These are phyloP conservation scores for Alca torda DNA, from an alignment of 2,797 vertebrate genomes.

Conservation along the genomic window DNA sequence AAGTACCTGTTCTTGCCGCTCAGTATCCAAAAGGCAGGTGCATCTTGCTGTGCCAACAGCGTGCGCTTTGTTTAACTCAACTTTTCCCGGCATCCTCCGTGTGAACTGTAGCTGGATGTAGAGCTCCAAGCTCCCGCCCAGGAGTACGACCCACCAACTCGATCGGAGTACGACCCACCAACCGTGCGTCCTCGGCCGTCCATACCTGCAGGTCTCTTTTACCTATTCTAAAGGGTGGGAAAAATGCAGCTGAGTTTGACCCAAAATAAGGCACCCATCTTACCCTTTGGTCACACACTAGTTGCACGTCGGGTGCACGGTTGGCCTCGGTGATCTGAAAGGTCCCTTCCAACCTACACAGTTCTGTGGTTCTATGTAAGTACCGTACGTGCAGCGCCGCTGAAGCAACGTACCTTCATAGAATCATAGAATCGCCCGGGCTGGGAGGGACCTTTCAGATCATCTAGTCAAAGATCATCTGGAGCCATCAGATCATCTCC, in stretches of 20 bases:
- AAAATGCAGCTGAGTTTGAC: background rate
- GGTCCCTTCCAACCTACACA: no score
- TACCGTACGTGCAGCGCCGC: fast-evolving
- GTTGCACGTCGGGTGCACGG: background rate
- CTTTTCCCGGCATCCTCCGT: background rate
- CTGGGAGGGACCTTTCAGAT: no score
- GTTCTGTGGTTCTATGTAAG: no score
- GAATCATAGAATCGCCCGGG: no score
- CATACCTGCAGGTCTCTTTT: background rate
- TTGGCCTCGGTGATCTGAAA: no score
- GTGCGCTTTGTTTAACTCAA: background rate
- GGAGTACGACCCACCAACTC: background rate
- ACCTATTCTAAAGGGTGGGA: background rate
- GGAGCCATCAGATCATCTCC: background rate
- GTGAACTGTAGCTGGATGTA: background rate
- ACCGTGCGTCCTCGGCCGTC: background rate
- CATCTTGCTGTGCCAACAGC: background rate
- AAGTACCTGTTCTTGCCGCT: background rate
- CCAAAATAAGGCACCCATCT: background rate
- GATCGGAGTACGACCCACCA: background rate
- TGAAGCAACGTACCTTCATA: background rate
- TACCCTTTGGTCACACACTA: background rate
- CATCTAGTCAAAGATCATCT: no score
- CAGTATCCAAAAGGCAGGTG: background rate
- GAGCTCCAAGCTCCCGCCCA: background rate